Evolutionary conservation across 2,113 vertebrate genomes (phyloP), one percentile per base, ranked within the genome.

Genomic region (Echinops telfairi): DNA sequence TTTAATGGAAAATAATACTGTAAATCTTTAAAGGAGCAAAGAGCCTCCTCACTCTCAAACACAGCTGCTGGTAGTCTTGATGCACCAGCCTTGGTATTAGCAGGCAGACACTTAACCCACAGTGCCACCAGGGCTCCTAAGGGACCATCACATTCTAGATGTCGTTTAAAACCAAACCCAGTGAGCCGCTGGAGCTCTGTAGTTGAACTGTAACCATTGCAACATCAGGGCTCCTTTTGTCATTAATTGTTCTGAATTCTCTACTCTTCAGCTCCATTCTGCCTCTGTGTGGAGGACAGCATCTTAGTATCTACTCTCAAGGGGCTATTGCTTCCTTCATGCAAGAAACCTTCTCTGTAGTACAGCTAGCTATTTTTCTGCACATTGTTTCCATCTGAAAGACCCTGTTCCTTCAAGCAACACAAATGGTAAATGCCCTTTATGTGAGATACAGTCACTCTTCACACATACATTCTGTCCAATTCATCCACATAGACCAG

Each of bases 291-390:
- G 1, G 25, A 76, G 22, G 57, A 0, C 7, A 64, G 6, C 5
- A 19, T 82, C 38, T 81, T 76, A 77, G 0, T n/a, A 88, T 1
- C 0, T 12, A 27, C 31, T 22, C 0, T n/a, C 2, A 27, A 25
- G 64, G 20, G 75, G 10, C 36, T 85, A 4, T 31, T 36, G 36
- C 3, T 68, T 33, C 68, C 60, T 79, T 64, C 17, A 20, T 23
- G 20, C 7, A 68, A 81, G 64, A 66, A 78, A 3, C n/a, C 3
- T 15, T 36, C 10, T 40, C 8, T 40, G 38, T 6, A 58, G 31
- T 43, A 14, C 19, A 31, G 2, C 19, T 43, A 29, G 4, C 0
- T 83, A 10, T 81, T 87, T 60, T 81, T 66, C 1, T n/a, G 6
- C 10, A 57, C 6, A 62, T 0, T 9, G 16, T 60, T n/a, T 75